Conservation (phyloP, 1,140 invertebrate species). For the Pteromalus puparum region DNA sequence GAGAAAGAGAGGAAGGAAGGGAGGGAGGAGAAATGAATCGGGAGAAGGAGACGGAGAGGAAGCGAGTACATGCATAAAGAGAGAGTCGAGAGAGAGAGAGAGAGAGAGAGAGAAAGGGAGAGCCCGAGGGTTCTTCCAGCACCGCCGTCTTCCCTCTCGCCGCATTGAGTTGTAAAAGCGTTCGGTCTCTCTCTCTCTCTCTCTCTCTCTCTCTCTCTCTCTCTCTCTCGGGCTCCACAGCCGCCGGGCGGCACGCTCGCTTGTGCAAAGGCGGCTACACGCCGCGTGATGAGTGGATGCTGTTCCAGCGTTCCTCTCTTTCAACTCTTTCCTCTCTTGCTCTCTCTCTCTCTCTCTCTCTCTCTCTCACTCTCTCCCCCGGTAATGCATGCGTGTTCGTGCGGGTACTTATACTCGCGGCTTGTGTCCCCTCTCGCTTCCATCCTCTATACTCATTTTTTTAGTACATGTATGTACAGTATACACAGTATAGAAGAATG, state of each 20-base stretch:
- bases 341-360: not conserved
- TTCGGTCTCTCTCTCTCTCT: conserved; percentile 58
- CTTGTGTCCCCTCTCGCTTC: not conserved
- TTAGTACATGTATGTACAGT: not conserved
- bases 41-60: conserved; percentile 51
- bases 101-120: not conserved
- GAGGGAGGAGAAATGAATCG: conserved; percentile 49
- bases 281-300: conserved; percentile 75
- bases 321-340: conserved; percentile 63
- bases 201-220: conserved; percentile 6
- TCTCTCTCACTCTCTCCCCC: not conserved
- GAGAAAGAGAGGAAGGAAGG: not conserved
- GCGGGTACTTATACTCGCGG: conserved; percentile 30
- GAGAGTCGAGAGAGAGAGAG: not conserved
- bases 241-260: conserved; percentile 73
- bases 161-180: conserved; percentile 76
- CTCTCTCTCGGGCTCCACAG: conserved; percentile 53
- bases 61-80: conserved; percentile 33
- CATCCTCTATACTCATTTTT: not conserved
- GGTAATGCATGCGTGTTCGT: conserved; percentile 47
- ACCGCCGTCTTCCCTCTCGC: conserved; percentile 33
- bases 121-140: conserved; percentile 62
- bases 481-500: not conserved
- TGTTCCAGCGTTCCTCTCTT: conserved; percentile 72
- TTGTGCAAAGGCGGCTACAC: conserved; percentile 75